These are phyloP conservation scores for Myotis pilosus DNA, from an alignment of 2,797 vertebrate genomes.

Conservation along the genomic window DNA sequence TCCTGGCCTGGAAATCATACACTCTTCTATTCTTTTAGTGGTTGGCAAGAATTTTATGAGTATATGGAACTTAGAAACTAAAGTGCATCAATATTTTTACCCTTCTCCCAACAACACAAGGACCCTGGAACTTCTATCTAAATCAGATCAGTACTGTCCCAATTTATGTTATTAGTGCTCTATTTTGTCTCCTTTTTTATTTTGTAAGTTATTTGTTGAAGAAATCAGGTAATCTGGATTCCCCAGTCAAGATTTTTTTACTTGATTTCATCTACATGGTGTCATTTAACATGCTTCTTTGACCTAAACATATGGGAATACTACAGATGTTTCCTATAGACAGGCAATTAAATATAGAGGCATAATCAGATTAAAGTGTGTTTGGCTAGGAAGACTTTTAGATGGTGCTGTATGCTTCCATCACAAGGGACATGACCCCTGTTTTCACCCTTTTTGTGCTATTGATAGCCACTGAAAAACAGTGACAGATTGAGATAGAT, in stretches of 20 bases:
- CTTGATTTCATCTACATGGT: background rate
- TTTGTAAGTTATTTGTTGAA: background rate
- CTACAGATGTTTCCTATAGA: background rate
- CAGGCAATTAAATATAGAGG: background rate
- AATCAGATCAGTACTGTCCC: background rate
- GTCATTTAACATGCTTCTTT: background rate
- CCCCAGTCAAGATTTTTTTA: background rate
- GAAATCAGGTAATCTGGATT: background rate
- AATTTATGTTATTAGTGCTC: background rate
- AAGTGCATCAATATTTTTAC: background rate
- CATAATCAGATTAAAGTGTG: background rate
- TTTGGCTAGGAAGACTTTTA: background rate
- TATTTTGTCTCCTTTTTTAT: background rate
- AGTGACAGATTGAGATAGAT: too few species aligned
- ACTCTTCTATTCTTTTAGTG: background rate
- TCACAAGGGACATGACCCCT: background rate
- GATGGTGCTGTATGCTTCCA: background rate
- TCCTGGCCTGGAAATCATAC: background rate
- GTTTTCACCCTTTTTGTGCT: background rate
- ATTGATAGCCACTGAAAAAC: background rate
- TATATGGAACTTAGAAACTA: background rate
- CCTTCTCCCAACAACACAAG: background rate
- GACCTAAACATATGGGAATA: background rate
- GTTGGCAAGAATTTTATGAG: conserved; percentile 15
- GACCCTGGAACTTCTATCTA: background rate